Base-by-base conservation (phyloP, 2,113 vertebrate genomes). In the Sphaerodactylus townsendi region DNA sequence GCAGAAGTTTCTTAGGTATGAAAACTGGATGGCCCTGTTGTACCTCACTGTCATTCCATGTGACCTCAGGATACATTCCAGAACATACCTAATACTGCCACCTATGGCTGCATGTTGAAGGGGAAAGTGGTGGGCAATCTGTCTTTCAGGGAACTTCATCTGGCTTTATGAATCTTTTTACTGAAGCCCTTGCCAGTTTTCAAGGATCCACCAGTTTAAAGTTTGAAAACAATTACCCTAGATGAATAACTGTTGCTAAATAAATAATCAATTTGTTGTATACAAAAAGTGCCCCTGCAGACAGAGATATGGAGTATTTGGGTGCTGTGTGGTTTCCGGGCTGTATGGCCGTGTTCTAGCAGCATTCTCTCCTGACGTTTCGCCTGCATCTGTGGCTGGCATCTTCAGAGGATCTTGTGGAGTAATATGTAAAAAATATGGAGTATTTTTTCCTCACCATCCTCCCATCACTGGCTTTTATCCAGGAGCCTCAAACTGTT, bases 401-500 rank as follows among this genome's bases (percentile, higher is more conserved):
- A n/a, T n/a, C n/a, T n/a, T n/a, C n/a, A n/a, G n/a, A n/a, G n/a
- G n/a, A n/a, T n/a, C n/a, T n/a, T n/a, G n/a, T n/a, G n/a, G n/a
- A n/a, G n/a, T n/a, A n/a, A n/a, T n/a, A n/a, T n/a, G n/a, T n/a
- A n/a, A n/a, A n/a, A n/a, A n/a, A 88, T 79, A 89, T 77, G 86
- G 77, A 87, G 80, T 0, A 66, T n/a, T 10, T 17, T 3, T 8
- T 23, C 44, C 30, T 33, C 13, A 13, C 9, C 11, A 5, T 39
- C 50, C 17, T 23, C 66, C 30, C 50, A 37, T 66, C 50, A 1
- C 62, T 92, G 93, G 90, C 89, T 91, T 88, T 64, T 71, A 14
- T 87, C 90, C 93, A 92, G 50, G 66, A 77, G 86, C 91, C 75
- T 81, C 89, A 86, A 13, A 91, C 65, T 84, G 79, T 66, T 81